A percentile compares a stretch with the other conserved stretches of the same genome.
These are phyloP conservation scores for Gymnothorax javanicus DNA, from an alignment of 2,797 vertebrate species.

Conservation along the genomic window DNA sequence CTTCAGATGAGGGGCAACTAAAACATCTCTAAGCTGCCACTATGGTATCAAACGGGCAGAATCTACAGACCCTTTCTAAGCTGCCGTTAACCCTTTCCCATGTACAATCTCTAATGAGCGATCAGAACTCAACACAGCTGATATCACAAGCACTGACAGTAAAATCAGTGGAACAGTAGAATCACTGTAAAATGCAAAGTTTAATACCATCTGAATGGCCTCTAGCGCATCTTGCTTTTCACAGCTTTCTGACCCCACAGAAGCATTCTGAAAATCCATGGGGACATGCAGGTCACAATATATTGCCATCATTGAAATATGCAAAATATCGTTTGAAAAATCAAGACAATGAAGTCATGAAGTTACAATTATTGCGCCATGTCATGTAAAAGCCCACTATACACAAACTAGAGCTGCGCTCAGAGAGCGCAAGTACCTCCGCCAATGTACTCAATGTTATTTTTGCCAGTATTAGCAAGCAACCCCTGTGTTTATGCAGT, in stretches of 20 bases:
- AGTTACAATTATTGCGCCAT: background rate
- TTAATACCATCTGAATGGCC: too few species aligned
- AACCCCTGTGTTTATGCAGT: too few species aligned
- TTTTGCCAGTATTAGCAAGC: too few species aligned
- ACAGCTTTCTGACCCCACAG: background rate
- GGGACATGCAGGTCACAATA: background rate
- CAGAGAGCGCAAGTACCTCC: too few species aligned
- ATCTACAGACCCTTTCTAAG: slow-evolving; percentile 61
- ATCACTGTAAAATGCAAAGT: too few species aligned
- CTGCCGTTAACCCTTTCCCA: slow-evolving; percentile 62
- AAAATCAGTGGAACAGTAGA: too few species aligned
- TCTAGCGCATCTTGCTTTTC: background rate
- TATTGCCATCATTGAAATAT: background rate
- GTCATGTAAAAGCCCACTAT: background rate
- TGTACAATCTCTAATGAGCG: slow-evolving; percentile 58
- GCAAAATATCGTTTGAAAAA: background rate
- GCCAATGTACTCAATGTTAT: too few species aligned
- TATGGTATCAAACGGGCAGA: slow-evolving; percentile 55
- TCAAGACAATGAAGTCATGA: background rate
- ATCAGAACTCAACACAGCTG: too few species aligned
- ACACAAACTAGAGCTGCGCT: background rate
- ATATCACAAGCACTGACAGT: too few species aligned
- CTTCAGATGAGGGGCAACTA: slow-evolving; percentile 62
- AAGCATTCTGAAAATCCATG: background rate
- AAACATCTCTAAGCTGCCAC: background rate